Base-by-base conservation (phyloP, 2,888 invertebrate species). In the Acrocera orbiculus region DNA sequence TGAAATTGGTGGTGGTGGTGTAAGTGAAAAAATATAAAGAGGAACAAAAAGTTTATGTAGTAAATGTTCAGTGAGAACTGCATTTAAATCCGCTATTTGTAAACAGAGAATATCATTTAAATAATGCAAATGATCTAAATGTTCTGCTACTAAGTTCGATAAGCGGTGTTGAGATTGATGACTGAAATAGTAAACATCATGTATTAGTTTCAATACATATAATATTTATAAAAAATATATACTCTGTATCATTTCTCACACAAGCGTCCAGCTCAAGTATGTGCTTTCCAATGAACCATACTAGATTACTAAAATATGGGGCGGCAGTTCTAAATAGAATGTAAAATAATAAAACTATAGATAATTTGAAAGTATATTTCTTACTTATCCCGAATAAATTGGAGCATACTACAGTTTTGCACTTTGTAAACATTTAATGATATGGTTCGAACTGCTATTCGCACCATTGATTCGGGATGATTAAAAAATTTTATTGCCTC, bases 401-500 rank as follows among this genome's bases (percentile, higher is more conserved):
- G 72, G 43, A 95, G 64, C 95, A 96, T 96, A 39, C 86, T 89
- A 28, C 76, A 74, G 59, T 93, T 93, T 51, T 89, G 83, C 22
- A 95, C 93, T 63, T 73, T 67, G 53, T 93, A 98, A 2, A 99
- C 95, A 62, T 98, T 99, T 26, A 99, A 67, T 2, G 96, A 93
- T 41, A 99, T 71, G 9, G 96, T 98, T 38, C 98, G 69, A 10
- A 98, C 98, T 3, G 98, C 98, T 46, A 98, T 99, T 30, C 98
- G 73, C 22, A 98, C 96, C 98, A 98, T 98, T 23, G 89, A 86
- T 63, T 98, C 98, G 0, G 87, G 79, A 61, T 98, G 96, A 58
- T 98, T 95, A 64, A 96, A 98, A 65, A 98, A 95, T 61, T 96
- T 96, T 40, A 99, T 92, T 22, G 95, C 95, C 64, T 98, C 98